Conservation (phyloP, 2,888 invertebrate species). For the Cordilura impudica region DNA sequence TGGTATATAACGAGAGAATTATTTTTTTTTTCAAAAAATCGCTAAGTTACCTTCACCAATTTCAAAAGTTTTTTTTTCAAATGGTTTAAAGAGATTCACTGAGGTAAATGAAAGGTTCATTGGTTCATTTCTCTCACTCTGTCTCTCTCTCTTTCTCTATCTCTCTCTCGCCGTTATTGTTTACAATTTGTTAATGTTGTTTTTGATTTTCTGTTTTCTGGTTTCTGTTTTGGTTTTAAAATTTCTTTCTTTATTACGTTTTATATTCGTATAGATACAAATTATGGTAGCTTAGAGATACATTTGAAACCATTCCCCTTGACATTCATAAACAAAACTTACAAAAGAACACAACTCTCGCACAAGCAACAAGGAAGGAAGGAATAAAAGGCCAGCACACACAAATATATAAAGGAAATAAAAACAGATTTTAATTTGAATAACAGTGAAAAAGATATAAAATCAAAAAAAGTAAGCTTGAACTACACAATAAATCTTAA, state of each 20-base stretch:
- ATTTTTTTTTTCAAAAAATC: no score
- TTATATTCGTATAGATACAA: constrained; percentile 3
- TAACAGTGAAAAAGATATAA: not conserved
- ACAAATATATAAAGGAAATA: constrained; percentile 16
- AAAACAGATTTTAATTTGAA: not conserved
- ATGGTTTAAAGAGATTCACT: not conserved
- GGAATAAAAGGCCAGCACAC: constrained; percentile 9
- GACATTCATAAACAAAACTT: constrained; percentile 62
- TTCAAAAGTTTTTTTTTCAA: no score
- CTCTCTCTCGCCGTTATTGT: not conserved
- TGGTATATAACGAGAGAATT: no score
- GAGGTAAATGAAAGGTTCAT: not conserved
- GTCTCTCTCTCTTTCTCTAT: not conserved
- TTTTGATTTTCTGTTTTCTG: constrained; percentile 38
- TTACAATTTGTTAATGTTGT: not conserved
- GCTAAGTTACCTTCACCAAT: no score
- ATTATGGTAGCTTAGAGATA: constrained; percentile 48
- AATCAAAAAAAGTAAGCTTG: not conserved
- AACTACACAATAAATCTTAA: not conserved
- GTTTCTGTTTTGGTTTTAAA: constrained; percentile 41
- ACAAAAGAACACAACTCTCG: constrained; percentile 55
- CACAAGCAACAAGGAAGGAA: not conserved
- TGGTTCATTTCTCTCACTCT: not conserved
- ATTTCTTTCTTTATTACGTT: constrained; percentile 4
- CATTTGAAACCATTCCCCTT: constrained; percentile 57